Conservation (phyloP, 2,888 invertebrate species). For the Phragmatobia fuliginosa region DNA sequence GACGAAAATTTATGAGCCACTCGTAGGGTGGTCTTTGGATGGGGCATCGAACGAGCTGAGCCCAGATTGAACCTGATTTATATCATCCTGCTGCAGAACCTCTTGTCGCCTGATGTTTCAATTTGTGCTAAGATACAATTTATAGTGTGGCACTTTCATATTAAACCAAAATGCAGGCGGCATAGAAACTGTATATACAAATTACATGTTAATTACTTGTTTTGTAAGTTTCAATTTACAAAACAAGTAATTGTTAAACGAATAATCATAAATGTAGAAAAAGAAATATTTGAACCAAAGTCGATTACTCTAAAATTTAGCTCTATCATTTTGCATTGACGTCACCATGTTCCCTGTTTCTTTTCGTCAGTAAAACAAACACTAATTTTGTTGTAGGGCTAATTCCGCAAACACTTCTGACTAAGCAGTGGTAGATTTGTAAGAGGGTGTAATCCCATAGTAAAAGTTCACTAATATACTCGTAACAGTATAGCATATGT, state of each 20-base stretch:
- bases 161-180: conserved; percentile 8
- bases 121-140: conserved; percentile 35
- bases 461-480: background rate
- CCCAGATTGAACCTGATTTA: conserved; percentile 63
- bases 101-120: conserved; percentile 51
- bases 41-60: conserved; percentile 51
- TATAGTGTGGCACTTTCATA: conserved; percentile 23
- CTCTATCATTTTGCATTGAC: background rate
- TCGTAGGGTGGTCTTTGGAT: conserved; percentile 51
- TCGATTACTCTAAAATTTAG: background rate
- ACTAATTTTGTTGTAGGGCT: conserved; percentile 1
- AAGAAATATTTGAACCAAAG: background rate
- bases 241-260: background rate
- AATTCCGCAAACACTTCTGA: background rate
- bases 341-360: background rate
- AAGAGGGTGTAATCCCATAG: background rate
- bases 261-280: background rate
- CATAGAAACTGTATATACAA: background rate
- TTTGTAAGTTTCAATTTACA: background rate
- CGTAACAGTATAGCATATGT: no score
- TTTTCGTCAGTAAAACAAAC: background rate
- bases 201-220: no score
- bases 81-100: conserved; percentile 52
- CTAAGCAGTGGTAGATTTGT: background rate
- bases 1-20: conserved; percentile 61